A percentile compares a stretch with the other conserved stretches of the same genome.
Conservation (phyloP, 2,888 invertebrate genomes). For the Acleris cristana region DNA sequence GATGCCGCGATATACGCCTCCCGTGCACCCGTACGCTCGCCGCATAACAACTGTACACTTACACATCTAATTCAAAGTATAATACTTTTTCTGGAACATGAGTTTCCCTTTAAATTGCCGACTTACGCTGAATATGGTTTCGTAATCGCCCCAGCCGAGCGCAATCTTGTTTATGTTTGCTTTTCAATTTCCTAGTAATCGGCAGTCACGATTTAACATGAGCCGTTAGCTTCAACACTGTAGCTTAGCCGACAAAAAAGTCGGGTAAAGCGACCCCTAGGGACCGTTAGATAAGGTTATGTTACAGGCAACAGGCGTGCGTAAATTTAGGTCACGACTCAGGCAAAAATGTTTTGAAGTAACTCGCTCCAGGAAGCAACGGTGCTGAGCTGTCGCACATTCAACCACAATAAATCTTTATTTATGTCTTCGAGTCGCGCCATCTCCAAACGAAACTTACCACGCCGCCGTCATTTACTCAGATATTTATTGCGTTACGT, state of each 20-base stretch:
- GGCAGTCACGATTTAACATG: constrained; percentile 65
- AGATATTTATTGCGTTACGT: constrained; percentile 67
- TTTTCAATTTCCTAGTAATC: constrained; percentile 69
- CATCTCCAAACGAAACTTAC: constrained; percentile 56
- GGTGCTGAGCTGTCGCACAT: constrained; percentile 29
- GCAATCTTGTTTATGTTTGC: constrained; percentile 56
- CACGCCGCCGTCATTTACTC: constrained; percentile 57
- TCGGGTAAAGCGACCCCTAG: constrained; percentile 26
- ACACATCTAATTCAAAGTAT: constrained; percentile 50
- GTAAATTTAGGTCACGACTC: constrained; percentile 31
- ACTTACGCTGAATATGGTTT: constrained; percentile 53
- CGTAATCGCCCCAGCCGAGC: constrained; percentile 45
- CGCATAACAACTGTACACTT: constrained; percentile 70
- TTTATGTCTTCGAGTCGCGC: constrained; percentile 50
- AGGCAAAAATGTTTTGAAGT: constrained; percentile 39
- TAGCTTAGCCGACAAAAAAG: constrained; percentile 39
- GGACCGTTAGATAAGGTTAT: constrained; percentile 31
- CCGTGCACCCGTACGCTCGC: constrained; percentile 58
- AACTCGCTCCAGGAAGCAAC: constrained; percentile 31
- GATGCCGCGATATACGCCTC: constrained; percentile 69
- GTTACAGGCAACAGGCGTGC: constrained; percentile 30
- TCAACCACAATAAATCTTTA: constrained; percentile 58
- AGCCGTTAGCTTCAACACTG: constrained; percentile 57
- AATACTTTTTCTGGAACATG: constrained; percentile 66
- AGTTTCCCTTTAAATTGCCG: constrained; percentile 61